Percentiles rank a stretch among this genome's conserved stretches.
Evolutionary conservation across 2,888 invertebrate genomes (phyloP).

Genomic region (Tachystola acroxantha): DNA sequence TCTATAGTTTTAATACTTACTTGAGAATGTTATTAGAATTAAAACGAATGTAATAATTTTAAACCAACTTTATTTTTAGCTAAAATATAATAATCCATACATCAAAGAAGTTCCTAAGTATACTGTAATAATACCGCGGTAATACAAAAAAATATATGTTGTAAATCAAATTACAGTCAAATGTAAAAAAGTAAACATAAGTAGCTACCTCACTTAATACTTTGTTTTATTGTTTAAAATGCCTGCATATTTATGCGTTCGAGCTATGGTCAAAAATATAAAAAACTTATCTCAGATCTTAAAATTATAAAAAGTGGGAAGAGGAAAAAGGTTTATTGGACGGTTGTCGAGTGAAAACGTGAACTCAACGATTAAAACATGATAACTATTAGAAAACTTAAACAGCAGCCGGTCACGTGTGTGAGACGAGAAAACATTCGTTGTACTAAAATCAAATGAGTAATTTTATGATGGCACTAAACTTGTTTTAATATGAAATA

Average conservation of each 20-base stretch:
- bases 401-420: conserved; percentile 2
- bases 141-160: conserved; percentile 42
- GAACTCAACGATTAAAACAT: conserved; percentile 25
- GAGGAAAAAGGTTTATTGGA: conserved; percentile 54
- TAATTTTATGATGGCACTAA: conserved; percentile 31
- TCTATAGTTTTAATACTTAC: too few species aligned
- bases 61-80: conserved; percentile 79
- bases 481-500: conserved; percentile 23
- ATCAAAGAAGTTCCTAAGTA: conserved; percentile 74
- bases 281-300: conserved; percentile 40
- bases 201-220: conserved; percentile 58
- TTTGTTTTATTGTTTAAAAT: conserved; percentile 28
- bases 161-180: conserved; percentile 23
- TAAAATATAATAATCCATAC: conserved; percentile 79
- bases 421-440: conserved; percentile 6
- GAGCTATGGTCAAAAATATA: conserved; percentile 1
- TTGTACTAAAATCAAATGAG: conserved; percentile 13
- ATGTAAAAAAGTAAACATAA: conserved; percentile 28
- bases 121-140: conserved; percentile 65
- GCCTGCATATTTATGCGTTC: conserved; percentile 34
- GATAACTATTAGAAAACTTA: conserved; percentile 1
- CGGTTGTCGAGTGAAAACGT: conserved; percentile 48
- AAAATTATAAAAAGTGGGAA: conserved; percentile 24
- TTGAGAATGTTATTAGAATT: too few species aligned
- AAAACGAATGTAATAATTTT: conserved; percentile 53